A percentile compares a stretch with the other conserved stretches of the same genome.
Conservation (phyloP, 2,888 invertebrate genomes). For the Dryocosmus kuriphilus region DNA sequence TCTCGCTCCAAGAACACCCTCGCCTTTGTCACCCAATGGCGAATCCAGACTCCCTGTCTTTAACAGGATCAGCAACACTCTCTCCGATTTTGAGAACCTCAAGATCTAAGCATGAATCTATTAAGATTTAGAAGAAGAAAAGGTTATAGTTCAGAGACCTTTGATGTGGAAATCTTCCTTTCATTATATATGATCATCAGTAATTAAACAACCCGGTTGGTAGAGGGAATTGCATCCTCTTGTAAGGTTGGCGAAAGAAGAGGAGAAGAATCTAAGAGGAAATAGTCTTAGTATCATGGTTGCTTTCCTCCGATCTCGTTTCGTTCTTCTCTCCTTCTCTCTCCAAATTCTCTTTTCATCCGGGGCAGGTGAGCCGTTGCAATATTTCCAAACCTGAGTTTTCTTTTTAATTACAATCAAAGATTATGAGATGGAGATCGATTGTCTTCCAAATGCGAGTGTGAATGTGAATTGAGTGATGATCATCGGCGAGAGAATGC, state of each 20-base stretch:
- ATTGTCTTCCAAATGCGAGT: conserved; percentile 60
- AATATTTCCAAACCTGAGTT: conserved; percentile 70
- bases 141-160: neutral
- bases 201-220: neutral
- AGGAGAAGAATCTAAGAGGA: conserved; percentile 25
- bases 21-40: conserved; percentile 76
- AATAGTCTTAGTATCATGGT: conserved; percentile 52
- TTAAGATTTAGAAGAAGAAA: neutral
- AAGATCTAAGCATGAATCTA: conserved; percentile 65
- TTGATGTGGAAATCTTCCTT: neutral
- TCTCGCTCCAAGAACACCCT: conserved; percentile 67
- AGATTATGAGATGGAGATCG: conserved; percentile 43
- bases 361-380: conserved; percentile 72
- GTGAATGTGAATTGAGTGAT: conserved; percentile 37
- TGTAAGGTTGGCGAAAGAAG: neutral
- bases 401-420: conserved; percentile 37
- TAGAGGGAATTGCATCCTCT: neutral
- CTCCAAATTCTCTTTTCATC: conserved; percentile 38
- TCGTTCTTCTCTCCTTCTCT: conserved; percentile 26
- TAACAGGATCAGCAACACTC: conserved; percentile 83
- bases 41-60: conserved; percentile 89
- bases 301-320: conserved; percentile 46
- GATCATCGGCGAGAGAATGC: conserved; percentile 29
- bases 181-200: neutral
- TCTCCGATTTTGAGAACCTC: conserved; percentile 73